These are phyloP conservation scores for Atherinosoma microstoma DNA, from an alignment of 2,797 vertebrate genomes.

Conservation along the genomic window DNA sequence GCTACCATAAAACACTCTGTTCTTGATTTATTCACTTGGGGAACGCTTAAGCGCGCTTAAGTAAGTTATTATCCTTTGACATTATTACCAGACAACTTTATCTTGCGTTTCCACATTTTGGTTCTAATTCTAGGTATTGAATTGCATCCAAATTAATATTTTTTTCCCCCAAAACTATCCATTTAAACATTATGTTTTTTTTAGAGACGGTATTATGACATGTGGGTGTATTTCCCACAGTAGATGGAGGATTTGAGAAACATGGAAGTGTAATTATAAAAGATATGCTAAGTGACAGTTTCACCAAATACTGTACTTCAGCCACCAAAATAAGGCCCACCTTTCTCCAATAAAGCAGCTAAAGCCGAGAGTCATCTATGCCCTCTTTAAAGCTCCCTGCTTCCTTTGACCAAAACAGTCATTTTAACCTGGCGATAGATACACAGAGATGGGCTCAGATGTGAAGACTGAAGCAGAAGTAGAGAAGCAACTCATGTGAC, in stretches of 20 bases:
- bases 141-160: neutral
- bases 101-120: neutral
- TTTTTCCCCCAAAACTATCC: neutral
- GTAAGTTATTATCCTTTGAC: neutral
- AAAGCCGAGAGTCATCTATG: neutral
- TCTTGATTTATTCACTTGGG: conserved; percentile 16
- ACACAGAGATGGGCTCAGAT: neutral
- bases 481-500: conserved; percentile 5
- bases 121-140: neutral
- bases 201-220: too few relatives aligned
- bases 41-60: neutral
- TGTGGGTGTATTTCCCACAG: too few relatives aligned
- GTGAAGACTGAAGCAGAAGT: neutral
- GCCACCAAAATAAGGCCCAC: neutral
- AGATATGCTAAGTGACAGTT: neutral
- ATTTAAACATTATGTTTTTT: neutral
- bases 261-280: neutral
- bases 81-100: neutral
- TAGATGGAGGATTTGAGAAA: neutral
- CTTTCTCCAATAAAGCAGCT: neutral
- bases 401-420: neutral
- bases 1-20: neutral
- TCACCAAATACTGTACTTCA: neutral
- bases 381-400: neutral
- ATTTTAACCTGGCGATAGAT: neutral